Conservation (phyloP, 2,888 invertebrate genomes). For the Miltochrista miniata region DNA sequence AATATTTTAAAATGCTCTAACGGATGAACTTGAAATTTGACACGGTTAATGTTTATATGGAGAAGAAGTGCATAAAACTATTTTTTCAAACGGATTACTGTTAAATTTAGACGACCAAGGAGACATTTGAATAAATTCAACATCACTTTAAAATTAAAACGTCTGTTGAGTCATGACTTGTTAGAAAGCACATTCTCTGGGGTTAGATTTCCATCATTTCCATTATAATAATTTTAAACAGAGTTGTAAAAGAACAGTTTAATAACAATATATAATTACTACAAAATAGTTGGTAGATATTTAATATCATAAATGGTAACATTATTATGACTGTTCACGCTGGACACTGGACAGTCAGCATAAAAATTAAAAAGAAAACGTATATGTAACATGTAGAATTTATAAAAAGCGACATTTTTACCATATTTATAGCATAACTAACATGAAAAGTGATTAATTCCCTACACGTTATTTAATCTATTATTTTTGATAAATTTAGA, state of each 20-base stretch:
- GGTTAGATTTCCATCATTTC: background rate
- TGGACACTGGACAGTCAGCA: background rate
- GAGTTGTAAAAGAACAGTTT: background rate
- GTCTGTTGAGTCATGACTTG: too few species aligned
- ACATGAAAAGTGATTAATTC: background rate
- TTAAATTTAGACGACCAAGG: too few species aligned
- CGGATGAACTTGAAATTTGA: too few species aligned
- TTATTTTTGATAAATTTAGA: too few species aligned
- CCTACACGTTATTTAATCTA: background rate
- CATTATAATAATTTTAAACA: background rate
- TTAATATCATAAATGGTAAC: constrained; percentile 1
- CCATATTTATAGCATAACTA: background rate
- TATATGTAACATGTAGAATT: background rate
- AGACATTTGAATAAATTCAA: too few species aligned
- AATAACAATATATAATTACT: constrained; percentile 1
- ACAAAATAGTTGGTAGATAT: background rate
- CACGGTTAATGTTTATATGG: too few species aligned
- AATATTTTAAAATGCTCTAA: too few species aligned
- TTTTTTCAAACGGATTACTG: too few species aligned
- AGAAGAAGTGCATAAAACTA: too few species aligned
- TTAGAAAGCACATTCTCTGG: background rate
- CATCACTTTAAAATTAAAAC: too few species aligned
- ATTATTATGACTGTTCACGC: background rate
- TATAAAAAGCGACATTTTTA: background rate
- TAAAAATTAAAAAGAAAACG: background rate